phyloP scores from a whole-genome alignment of 2,113 vertebrate species.

The Coryphaenoides rupestris region DNA sequence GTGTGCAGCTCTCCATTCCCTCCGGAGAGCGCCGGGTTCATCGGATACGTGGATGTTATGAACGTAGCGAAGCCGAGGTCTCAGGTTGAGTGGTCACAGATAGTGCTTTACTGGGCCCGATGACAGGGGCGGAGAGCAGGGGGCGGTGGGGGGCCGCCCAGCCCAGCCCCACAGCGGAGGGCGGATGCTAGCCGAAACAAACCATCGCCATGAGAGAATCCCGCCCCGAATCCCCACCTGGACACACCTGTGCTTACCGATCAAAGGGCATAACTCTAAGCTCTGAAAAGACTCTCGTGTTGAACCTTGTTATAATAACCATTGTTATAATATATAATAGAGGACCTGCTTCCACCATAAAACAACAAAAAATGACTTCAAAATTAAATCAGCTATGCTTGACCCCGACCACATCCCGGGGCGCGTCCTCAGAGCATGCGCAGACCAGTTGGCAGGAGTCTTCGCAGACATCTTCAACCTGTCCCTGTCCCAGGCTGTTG shows the following conservation, averaged over 20 bases:
- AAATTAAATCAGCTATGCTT: no score
- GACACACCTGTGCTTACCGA: not conserved
- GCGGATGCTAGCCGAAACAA: not conserved
- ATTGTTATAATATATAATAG: not conserved
- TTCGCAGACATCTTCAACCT: no score
- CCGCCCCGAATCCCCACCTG: constrained; percentile 35
- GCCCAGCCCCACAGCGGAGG: no score
- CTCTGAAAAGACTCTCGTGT: no score
- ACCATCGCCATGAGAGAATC: constrained; percentile 23
- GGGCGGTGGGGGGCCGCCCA: not conserved
- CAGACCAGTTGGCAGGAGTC: no score
- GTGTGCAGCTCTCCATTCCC: constrained; percentile 45
- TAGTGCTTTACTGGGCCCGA: constrained; percentile 48
- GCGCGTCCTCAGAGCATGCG: no score
- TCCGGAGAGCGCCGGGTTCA: constrained; percentile 37
- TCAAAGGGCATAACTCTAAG: no score
- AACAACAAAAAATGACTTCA: no score
- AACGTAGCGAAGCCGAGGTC: constrained; percentile 52
- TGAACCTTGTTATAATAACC: no score
- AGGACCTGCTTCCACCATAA: no score
- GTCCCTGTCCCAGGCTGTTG: no score
- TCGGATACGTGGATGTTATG: constrained; percentile 47
- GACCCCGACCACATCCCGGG: no score
- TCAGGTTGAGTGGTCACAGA: constrained; percentile 60
- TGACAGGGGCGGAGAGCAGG: constrained; percentile 54